Evolutionary conservation across 2,113 vertebrate genomes (phyloP).

Genomic region (Prinia subflava): DNA sequence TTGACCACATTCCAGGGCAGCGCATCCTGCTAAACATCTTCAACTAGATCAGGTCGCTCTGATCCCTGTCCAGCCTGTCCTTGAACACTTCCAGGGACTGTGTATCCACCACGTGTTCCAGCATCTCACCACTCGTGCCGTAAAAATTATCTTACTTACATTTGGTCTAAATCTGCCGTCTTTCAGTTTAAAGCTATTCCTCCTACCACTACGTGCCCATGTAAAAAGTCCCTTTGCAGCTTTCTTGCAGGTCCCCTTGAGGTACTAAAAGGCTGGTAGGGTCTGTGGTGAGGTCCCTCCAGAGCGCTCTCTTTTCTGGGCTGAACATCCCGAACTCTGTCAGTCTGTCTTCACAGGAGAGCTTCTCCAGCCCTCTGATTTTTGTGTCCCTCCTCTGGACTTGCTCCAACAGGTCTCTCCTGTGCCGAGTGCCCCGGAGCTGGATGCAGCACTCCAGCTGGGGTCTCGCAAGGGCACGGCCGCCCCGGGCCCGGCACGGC

Average conservation of each 20-base stretch:
- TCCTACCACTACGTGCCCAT: background rate
- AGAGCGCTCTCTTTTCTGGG: background rate
- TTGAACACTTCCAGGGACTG: background rate
- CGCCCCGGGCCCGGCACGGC: no score
- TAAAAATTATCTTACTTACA: background rate
- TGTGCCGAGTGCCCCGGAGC: no score
- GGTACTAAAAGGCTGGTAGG: background rate
- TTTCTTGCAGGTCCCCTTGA: background rate
- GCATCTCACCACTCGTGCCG: accelerated
- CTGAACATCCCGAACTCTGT: background rate
- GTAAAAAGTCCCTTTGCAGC: background rate
- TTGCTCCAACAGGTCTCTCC: background rate
- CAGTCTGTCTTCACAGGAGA: background rate
- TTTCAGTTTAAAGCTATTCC: background rate
- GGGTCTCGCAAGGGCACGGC: background rate
- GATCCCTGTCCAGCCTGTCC: accelerated
- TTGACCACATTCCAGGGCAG: background rate
- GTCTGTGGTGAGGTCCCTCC: background rate
- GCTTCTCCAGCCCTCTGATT: background rate
- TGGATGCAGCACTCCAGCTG: accelerated
- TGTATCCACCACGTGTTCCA: background rate
- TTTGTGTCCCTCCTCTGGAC: background rate
- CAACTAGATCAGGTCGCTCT: background rate
- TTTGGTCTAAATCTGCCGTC: accelerated
- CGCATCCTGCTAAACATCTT: background rate